Evolutionary conservation across 2,797 vertebrate genomes (phyloP).

Genomic region (Poecilia picta): DNA sequence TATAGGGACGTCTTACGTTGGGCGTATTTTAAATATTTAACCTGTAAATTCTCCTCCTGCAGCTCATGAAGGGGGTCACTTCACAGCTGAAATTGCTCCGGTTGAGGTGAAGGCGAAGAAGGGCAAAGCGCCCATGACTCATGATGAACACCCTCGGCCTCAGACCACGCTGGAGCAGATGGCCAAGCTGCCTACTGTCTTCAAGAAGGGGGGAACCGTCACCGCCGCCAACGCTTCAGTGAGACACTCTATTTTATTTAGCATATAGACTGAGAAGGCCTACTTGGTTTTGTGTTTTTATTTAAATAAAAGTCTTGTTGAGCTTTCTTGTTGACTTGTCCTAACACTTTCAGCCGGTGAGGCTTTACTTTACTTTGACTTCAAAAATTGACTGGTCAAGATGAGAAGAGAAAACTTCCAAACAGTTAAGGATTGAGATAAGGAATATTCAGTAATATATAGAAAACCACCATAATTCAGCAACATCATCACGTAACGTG

Average conservation of each 20-base stretch:
- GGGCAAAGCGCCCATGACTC: constrained; percentile 86
- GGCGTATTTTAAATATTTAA: not conserved
- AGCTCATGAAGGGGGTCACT: constrained; percentile 91
- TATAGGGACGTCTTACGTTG: not conserved
- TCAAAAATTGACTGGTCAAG: not conserved
- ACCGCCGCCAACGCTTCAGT: constrained; percentile 97
- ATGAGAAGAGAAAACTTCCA: not conserved
- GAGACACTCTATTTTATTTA: constrained; percentile 50
- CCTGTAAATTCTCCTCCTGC: constrained; percentile 13
- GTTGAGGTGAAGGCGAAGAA: constrained; percentile 93
- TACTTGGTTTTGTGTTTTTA: not conserved
- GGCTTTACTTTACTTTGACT: not conserved
- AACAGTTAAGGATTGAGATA: not conserved
- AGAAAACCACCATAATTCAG: not conserved
- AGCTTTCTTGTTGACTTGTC: not conserved
- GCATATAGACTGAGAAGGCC: not conserved
- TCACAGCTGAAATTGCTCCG: constrained; percentile 89
- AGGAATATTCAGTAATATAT: not conserved
- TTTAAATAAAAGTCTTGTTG: not conserved
- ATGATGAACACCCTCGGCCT: constrained; percentile 93
- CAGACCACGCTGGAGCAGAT: constrained; percentile 91
- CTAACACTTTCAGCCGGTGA: not conserved
- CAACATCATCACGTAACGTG: not conserved
- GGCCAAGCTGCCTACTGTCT: constrained; percentile 88
- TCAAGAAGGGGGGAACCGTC: constrained; percentile 94